A percentile compares a stretch with the other conserved stretches of the same genome.
Evolutionary conservation across 1,140 invertebrate species (phyloP).

Genomic region (Heliconius hermathena): DNA sequence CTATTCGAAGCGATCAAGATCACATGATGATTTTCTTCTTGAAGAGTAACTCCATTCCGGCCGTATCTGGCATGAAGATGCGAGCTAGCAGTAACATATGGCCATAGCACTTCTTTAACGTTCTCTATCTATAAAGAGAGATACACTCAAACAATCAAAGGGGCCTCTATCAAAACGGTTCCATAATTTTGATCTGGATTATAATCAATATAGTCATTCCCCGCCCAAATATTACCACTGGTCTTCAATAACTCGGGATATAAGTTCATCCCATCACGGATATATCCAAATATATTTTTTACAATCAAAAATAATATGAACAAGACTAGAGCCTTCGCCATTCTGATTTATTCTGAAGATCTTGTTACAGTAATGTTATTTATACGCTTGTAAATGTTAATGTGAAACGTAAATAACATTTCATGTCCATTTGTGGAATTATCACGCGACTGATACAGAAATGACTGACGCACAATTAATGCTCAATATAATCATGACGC

Average conservation of each 20-base stretch:
- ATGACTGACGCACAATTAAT: not conserved
- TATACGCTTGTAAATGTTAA: slow-evolving; percentile 1
- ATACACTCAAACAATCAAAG: not conserved
- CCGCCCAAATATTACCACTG: slow-evolving; percentile 40
- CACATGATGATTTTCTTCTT: too few relatives aligned
- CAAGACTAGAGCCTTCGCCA: slow-evolving; percentile 36
- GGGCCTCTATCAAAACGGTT: not conserved
- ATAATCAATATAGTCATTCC: slow-evolving; percentile 64
- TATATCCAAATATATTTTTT: slow-evolving; percentile 34
- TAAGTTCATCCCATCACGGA: slow-evolving; percentile 52
- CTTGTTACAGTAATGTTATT: slow-evolving; percentile 6
- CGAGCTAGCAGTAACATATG: not conserved
- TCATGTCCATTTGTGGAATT: slow-evolving; percentile 8
- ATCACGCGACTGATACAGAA: slow-evolving; percentile 6
- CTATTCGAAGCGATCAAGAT: too few relatives aligned
- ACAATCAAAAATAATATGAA: slow-evolving; percentile 41
- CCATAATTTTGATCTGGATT: slow-evolving; percentile 45
- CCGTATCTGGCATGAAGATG: not conserved
- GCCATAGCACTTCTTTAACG: not conserved
- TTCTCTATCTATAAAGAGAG: not conserved
- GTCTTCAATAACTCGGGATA: slow-evolving; percentile 60
- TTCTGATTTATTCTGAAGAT: slow-evolving; percentile 16
- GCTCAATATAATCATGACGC: too few relatives aligned
- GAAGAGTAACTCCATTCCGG: not conserved
- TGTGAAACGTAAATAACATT: slow-evolving; percentile 6